These are phyloP conservation scores for Sceliomorpha sp. DNA, from an alignment of 2,888 invertebrate species.

Conservation along the genomic window DNA sequence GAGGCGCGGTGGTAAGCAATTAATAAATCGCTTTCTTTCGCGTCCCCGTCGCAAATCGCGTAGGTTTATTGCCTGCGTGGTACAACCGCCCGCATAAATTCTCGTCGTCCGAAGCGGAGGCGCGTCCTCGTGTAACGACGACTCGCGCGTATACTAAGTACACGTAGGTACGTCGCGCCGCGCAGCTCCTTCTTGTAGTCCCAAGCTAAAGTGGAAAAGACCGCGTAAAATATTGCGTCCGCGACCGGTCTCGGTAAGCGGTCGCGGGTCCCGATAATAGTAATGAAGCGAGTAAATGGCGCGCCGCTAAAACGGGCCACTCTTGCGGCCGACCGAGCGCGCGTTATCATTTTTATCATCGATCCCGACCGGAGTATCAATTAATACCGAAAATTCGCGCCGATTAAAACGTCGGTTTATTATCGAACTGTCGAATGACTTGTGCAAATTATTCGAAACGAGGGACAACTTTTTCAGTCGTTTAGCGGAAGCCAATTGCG, in stretches of 20 bases:
- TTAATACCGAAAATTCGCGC: slow-evolving; percentile 30
- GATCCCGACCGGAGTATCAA: slow-evolving; percentile 17
- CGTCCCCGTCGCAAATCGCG: slow-evolving; percentile 51
- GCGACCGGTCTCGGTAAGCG: slow-evolving; percentile 47
- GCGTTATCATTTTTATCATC: slow-evolving; percentile 35
- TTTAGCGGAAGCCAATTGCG: slow-evolving; percentile 11
- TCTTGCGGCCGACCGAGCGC: slow-evolving; percentile 36
- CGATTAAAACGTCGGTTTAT: slow-evolving; percentile 23
- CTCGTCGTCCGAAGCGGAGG: slow-evolving; percentile 43
- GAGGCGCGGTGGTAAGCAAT: slow-evolving; percentile 62
- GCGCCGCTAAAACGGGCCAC: slow-evolving; percentile 43
- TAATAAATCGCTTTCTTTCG: slow-evolving; percentile 64
- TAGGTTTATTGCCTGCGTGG: slow-evolving; percentile 46
- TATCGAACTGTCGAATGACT: slow-evolving; percentile 13
- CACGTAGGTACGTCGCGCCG: slow-evolving; percentile 44
- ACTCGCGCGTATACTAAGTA: slow-evolving; percentile 59
- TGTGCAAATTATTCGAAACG: slow-evolving; percentile 18
- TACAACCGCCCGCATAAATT: slow-evolving; percentile 64
- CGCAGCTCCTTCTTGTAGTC: slow-evolving; percentile 38
- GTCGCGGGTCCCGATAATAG: slow-evolving; percentile 41
- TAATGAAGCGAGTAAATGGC: slow-evolving; percentile 50
- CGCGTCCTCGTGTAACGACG: slow-evolving; percentile 56
- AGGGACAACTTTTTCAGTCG: slow-evolving; percentile 15
- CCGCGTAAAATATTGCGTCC: slow-evolving; percentile 58
- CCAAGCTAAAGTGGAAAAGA: slow-evolving; percentile 48